A percentile compares a stretch with the other conserved stretches of the same genome.
Evolutionary conservation across 2,113 vertebrate species (phyloP).

Genomic region (Onychostruthus taczanowskii): DNA sequence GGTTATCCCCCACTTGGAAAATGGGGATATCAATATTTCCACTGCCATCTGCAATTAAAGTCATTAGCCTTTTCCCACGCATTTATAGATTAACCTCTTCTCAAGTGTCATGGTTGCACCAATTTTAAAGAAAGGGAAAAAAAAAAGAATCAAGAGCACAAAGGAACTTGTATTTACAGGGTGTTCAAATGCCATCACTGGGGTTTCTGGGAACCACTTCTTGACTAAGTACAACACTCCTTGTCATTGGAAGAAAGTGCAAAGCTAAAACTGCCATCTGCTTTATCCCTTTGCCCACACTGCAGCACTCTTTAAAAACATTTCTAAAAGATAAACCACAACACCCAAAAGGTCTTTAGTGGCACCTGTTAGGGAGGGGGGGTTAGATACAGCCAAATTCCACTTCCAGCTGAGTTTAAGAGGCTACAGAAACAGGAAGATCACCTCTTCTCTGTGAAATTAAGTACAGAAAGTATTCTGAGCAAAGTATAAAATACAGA

Average conservation of each 20-base stretch:
- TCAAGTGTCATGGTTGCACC: neutral
- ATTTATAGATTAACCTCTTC: neutral
- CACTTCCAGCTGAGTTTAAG: neutral
- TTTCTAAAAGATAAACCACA: neutral
- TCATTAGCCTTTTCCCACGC: neutral
- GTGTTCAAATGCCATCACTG: neutral
- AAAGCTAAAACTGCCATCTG: neutral
- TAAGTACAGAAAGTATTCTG: neutral
- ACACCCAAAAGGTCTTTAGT: neutral
- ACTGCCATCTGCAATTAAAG: neutral
- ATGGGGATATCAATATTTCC: neutral
- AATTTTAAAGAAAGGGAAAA: neutral
- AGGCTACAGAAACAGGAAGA: neutral
- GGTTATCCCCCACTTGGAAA: neutral
- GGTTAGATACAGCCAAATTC: neutral
- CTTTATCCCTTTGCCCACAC: neutral
- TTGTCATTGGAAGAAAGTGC: neutral
- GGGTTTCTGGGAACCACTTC: neutral
- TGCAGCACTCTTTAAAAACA: accelerated
- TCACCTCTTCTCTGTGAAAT: neutral
- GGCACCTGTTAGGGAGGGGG: neutral
- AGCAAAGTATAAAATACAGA: neutral
- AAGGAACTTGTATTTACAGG: neutral
- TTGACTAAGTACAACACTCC: neutral
- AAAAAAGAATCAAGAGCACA: neutral